phyloP scores from a whole-genome alignment of 2,888 invertebrate genomes.

The Lasioglossum marginatum region DNA sequence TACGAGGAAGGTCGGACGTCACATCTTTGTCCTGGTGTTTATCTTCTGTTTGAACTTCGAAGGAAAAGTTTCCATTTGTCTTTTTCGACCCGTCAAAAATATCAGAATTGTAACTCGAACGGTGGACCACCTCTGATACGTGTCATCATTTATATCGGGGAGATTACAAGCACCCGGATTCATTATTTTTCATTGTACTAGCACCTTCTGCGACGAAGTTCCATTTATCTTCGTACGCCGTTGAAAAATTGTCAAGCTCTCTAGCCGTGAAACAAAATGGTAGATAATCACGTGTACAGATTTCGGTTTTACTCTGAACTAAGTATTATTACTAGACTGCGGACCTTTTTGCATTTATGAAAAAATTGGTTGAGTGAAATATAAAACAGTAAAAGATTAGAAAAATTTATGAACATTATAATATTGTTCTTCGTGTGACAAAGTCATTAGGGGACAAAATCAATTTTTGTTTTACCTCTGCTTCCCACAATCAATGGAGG shows the following conservation, averaged over 20 bases:
- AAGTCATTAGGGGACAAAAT: too few species aligned
- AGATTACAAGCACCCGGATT: not conserved
- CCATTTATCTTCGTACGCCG: not conserved
- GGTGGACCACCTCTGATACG: not conserved
- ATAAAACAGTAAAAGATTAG: too few species aligned
- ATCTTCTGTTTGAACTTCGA: not conserved
- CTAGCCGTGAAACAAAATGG: not conserved
- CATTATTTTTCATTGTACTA: constrained; percentile 19
- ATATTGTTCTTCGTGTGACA: too few species aligned
- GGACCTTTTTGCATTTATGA: too few species aligned
- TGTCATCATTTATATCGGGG: constrained; percentile 22
- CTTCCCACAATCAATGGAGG: too few species aligned
- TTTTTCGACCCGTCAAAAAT: constrained; percentile 10
- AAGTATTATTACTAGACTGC: not conserved
- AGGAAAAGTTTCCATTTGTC: constrained; percentile 3
- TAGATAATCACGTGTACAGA: not conserved
- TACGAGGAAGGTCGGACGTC: constrained; percentile 5
- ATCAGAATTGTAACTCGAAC: constrained; percentile 3
- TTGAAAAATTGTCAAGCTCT: not conserved
- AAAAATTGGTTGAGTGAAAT: too few species aligned
- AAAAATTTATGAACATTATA: too few species aligned
- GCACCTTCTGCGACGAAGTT: not conserved
- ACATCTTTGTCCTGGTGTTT: not conserved
- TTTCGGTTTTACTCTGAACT: not conserved
- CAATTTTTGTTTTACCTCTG: too few species aligned